Base-by-base conservation (phyloP, 2,888 invertebrate species). In the Caenorhabditis wallacei region DNA sequence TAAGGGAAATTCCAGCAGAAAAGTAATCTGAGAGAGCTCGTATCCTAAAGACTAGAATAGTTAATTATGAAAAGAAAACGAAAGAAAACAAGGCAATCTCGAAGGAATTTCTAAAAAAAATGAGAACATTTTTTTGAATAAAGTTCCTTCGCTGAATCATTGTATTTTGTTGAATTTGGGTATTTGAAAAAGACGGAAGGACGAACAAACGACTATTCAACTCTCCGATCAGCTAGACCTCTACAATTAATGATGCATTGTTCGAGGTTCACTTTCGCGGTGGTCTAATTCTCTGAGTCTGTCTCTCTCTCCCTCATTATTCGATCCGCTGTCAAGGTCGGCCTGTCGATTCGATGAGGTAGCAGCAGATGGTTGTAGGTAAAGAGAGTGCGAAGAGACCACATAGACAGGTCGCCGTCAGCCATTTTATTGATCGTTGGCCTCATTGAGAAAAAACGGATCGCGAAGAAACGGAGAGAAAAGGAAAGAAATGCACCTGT, bases 401-500 rank as follows among this genome's bases (percentile, higher is more conserved):
- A 53, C 26, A 43, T 30, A 64, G 56, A 66, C 56, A 30, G 53
- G 37, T 46, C 22, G 48, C 61, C 63, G 61, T 66, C 75, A 30
- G 66, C n/a, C 30, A 35, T 78, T 78, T 63, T 78, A 78, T 70
- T 70, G 70, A 70, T 78, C 53, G 78, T 64, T 61, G 61, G 54
- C 26, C 53, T 68, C 24, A 20, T 18, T 18, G 56, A 57, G n/a
- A 24, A 18, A 20, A n/a, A 22, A 51, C 46, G 59, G 43, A 24
- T 10, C 13, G 57, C 46, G 59, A 37, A n/a, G 43, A 35, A 26
- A 53, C 35, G 54, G 5, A 48, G 75, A 57, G 54, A 59, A 18
- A 35, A 30, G 37, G 54, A 35, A 24, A 18, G 37, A 48, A 59
- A 75, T 75, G 76, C 76, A 61, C 68, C 68, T 76, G 76, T 76